Conservation (phyloP, 2,888 invertebrate species). For the Zaprionus lineosus region DNA sequence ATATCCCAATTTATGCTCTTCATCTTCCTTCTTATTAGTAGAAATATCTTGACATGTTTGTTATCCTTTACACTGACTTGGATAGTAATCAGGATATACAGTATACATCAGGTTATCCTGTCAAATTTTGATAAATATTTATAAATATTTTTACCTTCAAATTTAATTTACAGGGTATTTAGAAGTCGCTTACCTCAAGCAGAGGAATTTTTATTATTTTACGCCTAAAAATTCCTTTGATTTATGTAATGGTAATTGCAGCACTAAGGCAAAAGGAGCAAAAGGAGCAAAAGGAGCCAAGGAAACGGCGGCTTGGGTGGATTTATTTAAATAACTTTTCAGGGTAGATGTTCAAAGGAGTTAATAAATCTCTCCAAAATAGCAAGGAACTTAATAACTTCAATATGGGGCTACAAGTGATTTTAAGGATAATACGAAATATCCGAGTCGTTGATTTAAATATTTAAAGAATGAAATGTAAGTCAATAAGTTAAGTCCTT, state of each 20-base stretch:
- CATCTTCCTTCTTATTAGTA: too few species aligned
- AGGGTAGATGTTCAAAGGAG: slow-evolving; percentile 9
- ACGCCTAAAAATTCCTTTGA: slow-evolving; percentile 57
- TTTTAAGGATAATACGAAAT: too few species aligned
- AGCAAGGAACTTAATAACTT: not conserved
- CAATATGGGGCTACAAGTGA: not conserved
- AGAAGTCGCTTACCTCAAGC: slow-evolving; percentile 4
- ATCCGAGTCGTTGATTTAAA: too few species aligned
- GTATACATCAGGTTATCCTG: too few species aligned
- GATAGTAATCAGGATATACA: too few species aligned
- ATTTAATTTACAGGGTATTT: slow-evolving; percentile 8
- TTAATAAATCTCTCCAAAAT: not conserved
- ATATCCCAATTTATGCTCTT: slow-evolving; percentile 8
- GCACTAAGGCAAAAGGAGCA: too few species aligned
- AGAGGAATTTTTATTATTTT: slow-evolving; percentile 27
- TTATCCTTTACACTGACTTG: too few species aligned
- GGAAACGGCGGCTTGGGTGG: not conserved
- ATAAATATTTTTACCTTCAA: not conserved
- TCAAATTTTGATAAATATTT: too few species aligned
- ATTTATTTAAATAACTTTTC: slow-evolving; percentile 10
- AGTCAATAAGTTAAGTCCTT: too few species aligned
- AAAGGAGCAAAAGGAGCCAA: too few species aligned
- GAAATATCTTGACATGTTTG: too few species aligned
- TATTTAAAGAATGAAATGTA: too few species aligned
- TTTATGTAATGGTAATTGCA: slow-evolving; percentile 74